Percentiles rank a stretch among this genome's conserved stretches.
These are phyloP conservation scores for Zosterops japonicus DNA, from an alignment of 2,113 vertebrate genomes.

Conservation along the genomic window DNA sequence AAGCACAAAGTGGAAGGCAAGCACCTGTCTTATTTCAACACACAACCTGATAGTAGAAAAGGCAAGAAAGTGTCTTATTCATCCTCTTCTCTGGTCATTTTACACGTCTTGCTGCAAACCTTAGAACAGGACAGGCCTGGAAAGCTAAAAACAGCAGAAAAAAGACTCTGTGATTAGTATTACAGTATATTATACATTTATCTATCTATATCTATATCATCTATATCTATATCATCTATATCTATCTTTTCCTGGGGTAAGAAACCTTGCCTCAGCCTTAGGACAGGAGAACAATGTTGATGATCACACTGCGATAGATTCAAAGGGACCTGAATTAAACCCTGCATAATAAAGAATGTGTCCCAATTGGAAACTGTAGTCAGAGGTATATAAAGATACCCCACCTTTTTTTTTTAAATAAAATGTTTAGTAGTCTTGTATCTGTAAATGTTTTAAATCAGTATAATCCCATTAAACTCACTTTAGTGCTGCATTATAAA, in stretches of 20 bases:
- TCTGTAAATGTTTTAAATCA: not conserved
- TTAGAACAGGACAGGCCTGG: not conserved
- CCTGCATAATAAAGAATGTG: not conserved
- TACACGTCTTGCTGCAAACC: not conserved
- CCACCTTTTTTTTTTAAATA: not conserved
- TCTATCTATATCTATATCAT: too few species aligned
- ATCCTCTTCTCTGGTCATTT: not conserved
- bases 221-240: too few species aligned
- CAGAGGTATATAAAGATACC: not conserved
- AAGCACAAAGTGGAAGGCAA: not conserved
- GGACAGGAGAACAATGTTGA: not conserved
- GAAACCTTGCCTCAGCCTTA: not conserved
- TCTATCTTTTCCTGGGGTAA: not conserved
- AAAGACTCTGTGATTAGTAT: not conserved
- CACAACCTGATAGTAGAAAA: not conserved
- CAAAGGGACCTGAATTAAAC: not conserved
- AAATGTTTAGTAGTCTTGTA: not conserved
- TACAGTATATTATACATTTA: too few species aligned
- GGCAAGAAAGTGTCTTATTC: not conserved
- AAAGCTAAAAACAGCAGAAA: not conserved
- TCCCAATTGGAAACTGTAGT: not conserved
- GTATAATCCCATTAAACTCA: not conserved
- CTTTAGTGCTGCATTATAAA: not conserved
- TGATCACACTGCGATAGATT: not conserved
- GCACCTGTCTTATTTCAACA: not conserved